Evolutionary conservation across 1,140 invertebrate species (phyloP), one percentile per base, ranked within the genome.

Genomic region (Anastrepha obliqua): DNA sequence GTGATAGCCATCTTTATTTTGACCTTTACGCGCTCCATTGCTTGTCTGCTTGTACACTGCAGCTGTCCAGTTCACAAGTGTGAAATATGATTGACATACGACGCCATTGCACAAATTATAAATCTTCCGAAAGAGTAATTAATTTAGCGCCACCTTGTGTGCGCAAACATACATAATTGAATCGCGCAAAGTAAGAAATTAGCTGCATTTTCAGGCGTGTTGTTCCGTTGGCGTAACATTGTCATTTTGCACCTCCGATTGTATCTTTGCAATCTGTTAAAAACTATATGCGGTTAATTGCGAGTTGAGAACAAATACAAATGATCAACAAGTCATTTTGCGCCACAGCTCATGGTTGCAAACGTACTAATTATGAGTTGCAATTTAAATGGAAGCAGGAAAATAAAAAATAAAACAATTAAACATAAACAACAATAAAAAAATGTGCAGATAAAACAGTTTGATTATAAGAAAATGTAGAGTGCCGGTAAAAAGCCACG

Each of bases 161-260:
- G n/a, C 39, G 2, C 29, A 67, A 39, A 64, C 20, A 20, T 70
- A 70, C 47, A 58, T 17, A 15, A 17, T 55, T 4, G 44, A 29
- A 55, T 6, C 17, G 2, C 17, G n/a, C 4, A 81, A 81, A 81
- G n/a, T 81, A 58, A 81, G 74, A 81, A 81, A 81, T 81, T 81
- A 81, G 55, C 6, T 74, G 13, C 39, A 47, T 4, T 11, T 55
- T 55, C n/a, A 9, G 74, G 47, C 47, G 47, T 55, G 17, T 13
- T 29, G 65, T 70, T 70, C 39, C 15, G 70, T 29, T 11, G 15
- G 44, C 42, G 70, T 55, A 51, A 81, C 74, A 58, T 81, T 81
- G 74, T 81, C 74, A 58, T 81, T 81, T 81, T 81, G 20, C 74
- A 81, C 74, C 74, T 81, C 55, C 13, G 47, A 81, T 81, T 81